Percentiles rank a stretch among this genome's conserved stretches.
phyloP scores from a whole-genome alignment of 2,113 vertebrate species.

The Phyllostomus discolor region DNA sequence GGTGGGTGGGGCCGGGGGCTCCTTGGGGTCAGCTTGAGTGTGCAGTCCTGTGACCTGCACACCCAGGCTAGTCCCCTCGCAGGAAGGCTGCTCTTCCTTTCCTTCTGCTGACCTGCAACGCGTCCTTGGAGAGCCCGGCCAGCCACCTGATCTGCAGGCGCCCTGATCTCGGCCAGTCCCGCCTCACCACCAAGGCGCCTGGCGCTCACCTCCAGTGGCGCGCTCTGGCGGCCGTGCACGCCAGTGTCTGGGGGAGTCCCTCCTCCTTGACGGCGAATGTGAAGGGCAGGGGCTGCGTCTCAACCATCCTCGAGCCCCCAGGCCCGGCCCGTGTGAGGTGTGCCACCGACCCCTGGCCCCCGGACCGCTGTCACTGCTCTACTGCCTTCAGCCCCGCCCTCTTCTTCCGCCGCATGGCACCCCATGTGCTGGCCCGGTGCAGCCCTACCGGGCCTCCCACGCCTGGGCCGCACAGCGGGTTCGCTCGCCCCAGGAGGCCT shows the following conservation, averaged over 20 bases:
- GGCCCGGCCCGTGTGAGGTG: background rate
- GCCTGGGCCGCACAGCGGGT: background rate
- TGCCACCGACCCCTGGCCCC: too few species aligned
- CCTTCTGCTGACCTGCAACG: background rate
- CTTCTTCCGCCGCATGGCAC: background rate
- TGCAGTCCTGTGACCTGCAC: background rate
- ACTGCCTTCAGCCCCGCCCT: background rate
- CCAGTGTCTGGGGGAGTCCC: background rate
- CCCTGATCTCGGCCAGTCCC: background rate
- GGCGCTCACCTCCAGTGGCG: background rate
- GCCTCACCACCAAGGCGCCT: background rate
- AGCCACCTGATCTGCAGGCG: background rate
- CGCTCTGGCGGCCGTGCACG: background rate
- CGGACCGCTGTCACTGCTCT: background rate
- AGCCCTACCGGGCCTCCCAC: background rate
- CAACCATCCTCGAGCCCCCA: background rate
- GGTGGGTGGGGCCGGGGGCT: too few species aligned
- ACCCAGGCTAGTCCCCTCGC: background rate
- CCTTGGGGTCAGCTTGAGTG: background rate
- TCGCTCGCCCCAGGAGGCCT: background rate
- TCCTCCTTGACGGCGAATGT: background rate
- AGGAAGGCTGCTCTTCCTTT: background rate
- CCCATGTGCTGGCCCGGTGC: background rate
- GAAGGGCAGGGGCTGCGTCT: background rate
- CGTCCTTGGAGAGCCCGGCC: background rate